phyloP scores from a whole-genome alignment of 2,888 invertebrate species.

The Lasioglossum lativentre region DNA sequence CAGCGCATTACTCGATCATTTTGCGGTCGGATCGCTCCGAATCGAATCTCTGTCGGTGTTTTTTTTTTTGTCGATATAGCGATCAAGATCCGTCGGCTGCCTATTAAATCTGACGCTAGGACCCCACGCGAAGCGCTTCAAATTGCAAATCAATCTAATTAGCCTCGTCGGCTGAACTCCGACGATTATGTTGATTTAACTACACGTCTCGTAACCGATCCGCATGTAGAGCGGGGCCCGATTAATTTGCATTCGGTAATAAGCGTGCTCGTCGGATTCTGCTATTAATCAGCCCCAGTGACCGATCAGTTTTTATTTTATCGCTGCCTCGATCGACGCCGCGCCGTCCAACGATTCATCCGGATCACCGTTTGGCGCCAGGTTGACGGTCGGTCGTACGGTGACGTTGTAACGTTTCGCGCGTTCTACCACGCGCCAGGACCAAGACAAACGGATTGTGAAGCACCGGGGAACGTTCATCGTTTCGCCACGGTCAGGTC shows the following conservation, averaged over 20 bases:
- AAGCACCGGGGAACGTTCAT: constrained; percentile 6
- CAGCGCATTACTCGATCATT: constrained; percentile 33
- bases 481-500: constrained; percentile 3
- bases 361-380: not conserved
- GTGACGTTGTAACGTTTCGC: not conserved
- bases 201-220: not conserved
- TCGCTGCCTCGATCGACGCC: not conserved
- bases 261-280: constrained; percentile 3
- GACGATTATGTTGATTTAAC: constrained; percentile 33
- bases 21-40: constrained; percentile 15
- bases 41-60: constrained; percentile 10
- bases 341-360: not conserved
- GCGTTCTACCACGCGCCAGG: not conserved
- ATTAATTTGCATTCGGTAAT: constrained; percentile 23
- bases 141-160: constrained; percentile 66
- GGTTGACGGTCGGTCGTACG: not conserved
- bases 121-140: constrained; percentile 31
- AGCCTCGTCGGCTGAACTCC: constrained; percentile 21
- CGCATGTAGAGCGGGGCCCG: not conserved
- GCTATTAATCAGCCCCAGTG: not conserved
- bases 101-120: constrained; percentile 28
- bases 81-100: not conserved
- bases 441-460: constrained; percentile 12
- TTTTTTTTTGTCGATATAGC: not conserved
- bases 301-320: not conserved